Percentiles rank a stretch among this genome's conserved stretches.
Conservation (phyloP, 2,888 invertebrate genomes). For the Pheosia tremula region DNA sequence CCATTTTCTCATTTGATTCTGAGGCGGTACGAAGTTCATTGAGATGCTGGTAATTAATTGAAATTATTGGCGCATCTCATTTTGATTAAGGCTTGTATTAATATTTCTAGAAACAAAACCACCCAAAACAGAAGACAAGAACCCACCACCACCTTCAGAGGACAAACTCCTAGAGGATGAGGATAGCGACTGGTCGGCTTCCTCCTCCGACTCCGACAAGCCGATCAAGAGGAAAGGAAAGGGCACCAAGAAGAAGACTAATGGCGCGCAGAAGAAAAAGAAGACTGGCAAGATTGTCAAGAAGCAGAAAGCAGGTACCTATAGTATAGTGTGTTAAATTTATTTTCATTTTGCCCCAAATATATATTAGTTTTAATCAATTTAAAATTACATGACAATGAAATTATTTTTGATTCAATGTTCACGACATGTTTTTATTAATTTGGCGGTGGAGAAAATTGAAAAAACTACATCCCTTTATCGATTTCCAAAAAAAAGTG, state of each 20-base stretch:
- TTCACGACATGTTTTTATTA: too few species aligned
- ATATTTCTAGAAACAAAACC: slow-evolving; percentile 51
- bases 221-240: slow-evolving; percentile 60
- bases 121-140: slow-evolving; percentile 39
- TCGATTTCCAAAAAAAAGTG: too few species aligned
- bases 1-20: too few species aligned
- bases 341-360: too few species aligned
- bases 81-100: background rate
- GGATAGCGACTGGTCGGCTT: slow-evolving; percentile 58
- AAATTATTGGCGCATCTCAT: too few species aligned
- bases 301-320: slow-evolving; percentile 35
- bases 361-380: too few species aligned
- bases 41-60: too few species aligned
- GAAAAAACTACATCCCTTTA: too few species aligned
- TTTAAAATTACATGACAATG: too few species aligned
- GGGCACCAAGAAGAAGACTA: slow-evolving; percentile 42
- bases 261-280: slow-evolving; percentile 56
- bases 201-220: slow-evolving; percentile 69
- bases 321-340: background rate
- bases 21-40: too few species aligned
- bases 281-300: slow-evolving; percentile 43
- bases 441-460: too few species aligned
- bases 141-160: slow-evolving; percentile 13
- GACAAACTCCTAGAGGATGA: slow-evolving; percentile 36
- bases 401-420: too few species aligned